Evolutionary conservation across 53 echinoderm and acorn worm species (phyloP).

Genomic region (Antedon mediterranea): DNA sequence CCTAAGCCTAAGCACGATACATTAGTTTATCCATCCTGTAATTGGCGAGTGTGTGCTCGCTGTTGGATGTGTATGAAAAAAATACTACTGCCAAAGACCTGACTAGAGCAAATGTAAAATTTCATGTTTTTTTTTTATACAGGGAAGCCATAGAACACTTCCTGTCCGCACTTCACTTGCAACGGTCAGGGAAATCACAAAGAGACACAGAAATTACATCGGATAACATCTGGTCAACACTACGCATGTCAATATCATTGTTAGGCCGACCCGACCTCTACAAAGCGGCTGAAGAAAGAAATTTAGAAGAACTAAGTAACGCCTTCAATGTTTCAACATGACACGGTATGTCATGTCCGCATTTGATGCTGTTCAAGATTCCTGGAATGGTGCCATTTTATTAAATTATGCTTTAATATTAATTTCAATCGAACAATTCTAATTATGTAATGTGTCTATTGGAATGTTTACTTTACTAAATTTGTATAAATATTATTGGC

Average conservation of each 20-base stretch:
- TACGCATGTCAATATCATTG: slow-evolving; percentile 89
- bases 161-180: slow-evolving; percentile 67
- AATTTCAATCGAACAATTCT: too few relatives aligned
- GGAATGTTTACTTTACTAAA: too few relatives aligned
- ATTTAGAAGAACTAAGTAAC: slow-evolving; percentile 41
- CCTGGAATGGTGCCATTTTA: background rate
- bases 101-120: too few relatives aligned
- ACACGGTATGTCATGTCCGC: slow-evolving; percentile 10
- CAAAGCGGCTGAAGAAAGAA: slow-evolving; percentile 59
- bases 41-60: too few relatives aligned
- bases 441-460: too few relatives aligned
- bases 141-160: slow-evolving; percentile 96
- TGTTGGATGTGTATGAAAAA: too few relatives aligned
- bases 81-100: too few relatives aligned
- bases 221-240: slow-evolving; percentile 87
- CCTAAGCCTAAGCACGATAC: too few relatives aligned
- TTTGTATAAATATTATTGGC: too few relatives aligned
- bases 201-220: slow-evolving; percentile 77
- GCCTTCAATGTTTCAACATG: slow-evolving; percentile 49
- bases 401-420: background rate
- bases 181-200: slow-evolving; percentile 56
- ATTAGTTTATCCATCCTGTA: too few relatives aligned
- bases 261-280: slow-evolving; percentile 56
- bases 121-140: background rate
- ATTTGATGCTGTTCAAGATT: background rate